A percentile compares a stretch with the other conserved stretches of the same genome.
Evolutionary conservation across 2,888 invertebrate species (phyloP).

Genomic region (Notodonta dromedarius): DNA sequence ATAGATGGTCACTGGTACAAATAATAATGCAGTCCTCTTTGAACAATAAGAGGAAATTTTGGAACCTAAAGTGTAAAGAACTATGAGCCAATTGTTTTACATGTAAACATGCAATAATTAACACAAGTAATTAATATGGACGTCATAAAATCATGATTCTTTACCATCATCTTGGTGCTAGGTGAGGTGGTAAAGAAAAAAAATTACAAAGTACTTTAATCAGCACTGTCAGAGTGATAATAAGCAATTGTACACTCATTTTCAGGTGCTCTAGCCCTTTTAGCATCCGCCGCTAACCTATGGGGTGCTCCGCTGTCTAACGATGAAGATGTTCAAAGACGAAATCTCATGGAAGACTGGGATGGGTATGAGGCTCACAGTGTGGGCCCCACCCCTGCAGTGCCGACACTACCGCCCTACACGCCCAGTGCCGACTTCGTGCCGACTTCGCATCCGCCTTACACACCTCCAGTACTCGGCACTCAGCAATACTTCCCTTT

Average conservation of each 20-base stretch:
- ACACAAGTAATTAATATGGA: no score
- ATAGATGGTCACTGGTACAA: no score
- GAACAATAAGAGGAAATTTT: no score
- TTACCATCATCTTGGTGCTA: no score
- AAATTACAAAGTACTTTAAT: no score
- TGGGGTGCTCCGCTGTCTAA: conserved; percentile 82
- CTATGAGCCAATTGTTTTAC: neutral
- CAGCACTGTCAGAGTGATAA: neutral
- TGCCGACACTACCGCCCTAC: conserved; percentile 84
- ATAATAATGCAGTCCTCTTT: no score
- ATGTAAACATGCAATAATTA: neutral
- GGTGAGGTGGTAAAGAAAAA: no score
- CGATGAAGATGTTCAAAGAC: conserved; percentile 76
- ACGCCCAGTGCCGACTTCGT: conserved; percentile 77
- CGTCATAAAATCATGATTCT: no score
- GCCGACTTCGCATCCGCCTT: conserved; percentile 58
- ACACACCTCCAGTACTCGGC: conserved; percentile 70
- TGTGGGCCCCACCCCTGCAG: conserved; percentile 83
- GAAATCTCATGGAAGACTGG: conserved; percentile 86
- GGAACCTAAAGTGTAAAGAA: no score
- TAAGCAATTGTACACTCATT: neutral
- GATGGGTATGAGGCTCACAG: conserved; percentile 86
- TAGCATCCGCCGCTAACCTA: conserved; percentile 88
- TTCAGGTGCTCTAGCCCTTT: conserved; percentile 86
- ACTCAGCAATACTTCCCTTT: conserved; percentile 78